Conservation (phyloP, 2,113 vertebrate genomes). For the Tichodroma muraria region DNA sequence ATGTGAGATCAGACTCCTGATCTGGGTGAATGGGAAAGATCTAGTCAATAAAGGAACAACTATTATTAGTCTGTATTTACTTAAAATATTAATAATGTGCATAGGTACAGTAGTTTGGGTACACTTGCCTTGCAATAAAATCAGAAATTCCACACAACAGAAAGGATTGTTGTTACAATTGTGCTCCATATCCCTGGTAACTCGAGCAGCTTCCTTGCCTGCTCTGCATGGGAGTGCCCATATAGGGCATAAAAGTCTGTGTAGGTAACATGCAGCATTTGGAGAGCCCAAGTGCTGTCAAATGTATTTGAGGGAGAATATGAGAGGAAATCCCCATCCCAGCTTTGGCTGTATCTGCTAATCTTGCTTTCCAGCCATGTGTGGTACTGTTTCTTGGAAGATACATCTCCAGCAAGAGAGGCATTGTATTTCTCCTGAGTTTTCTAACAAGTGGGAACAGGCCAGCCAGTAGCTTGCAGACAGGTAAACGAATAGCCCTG, state of each 20-base stretch:
- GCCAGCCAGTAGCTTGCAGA: background rate
- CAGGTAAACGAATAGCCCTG: background rate
- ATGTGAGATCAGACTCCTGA: background rate
- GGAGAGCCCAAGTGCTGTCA: background rate
- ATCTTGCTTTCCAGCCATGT: background rate
- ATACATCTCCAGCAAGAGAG: background rate
- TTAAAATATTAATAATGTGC: background rate
- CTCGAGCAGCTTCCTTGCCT: background rate
- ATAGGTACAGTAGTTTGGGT: background rate
- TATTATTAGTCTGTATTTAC: background rate
- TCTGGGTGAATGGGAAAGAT: background rate
- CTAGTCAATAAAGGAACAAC: background rate
- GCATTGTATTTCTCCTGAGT: background rate
- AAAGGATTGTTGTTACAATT: background rate
- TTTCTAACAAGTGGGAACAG: background rate
- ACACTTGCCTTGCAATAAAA: background rate
- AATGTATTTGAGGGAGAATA: background rate
- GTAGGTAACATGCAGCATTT: background rate
- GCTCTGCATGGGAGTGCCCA: background rate
- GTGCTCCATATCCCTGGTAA: background rate
- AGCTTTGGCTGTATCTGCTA: background rate
- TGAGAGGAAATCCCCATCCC: background rate
- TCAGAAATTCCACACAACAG: background rate
- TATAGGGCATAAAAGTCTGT: background rate
- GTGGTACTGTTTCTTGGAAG: background rate